Conservation (phyloP, 2,113 vertebrate genomes). For the Myocastor coypus region DNA sequence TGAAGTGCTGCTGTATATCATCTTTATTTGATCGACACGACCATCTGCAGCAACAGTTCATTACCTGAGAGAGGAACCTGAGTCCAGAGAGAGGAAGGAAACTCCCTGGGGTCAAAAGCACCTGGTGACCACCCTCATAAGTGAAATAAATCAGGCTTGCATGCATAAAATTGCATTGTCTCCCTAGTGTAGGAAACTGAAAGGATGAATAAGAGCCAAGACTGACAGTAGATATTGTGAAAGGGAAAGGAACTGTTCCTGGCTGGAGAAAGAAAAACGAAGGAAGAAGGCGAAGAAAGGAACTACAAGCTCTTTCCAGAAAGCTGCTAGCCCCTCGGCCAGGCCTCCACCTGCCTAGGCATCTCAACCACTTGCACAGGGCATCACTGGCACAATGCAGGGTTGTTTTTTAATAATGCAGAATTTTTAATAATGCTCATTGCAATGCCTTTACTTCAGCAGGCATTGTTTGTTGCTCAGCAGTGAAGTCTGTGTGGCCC, state of each 20-base stretch:
- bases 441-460: constrained; percentile 41
- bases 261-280: too few relatives aligned
- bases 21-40: neutral
- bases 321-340: neutral
- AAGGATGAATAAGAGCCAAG: too few relatives aligned
- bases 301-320: neutral
- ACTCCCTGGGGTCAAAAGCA: neutral
- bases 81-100: neutral
- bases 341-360: neutral
- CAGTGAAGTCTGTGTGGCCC: neutral
- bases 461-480: neutral
- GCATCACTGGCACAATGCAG: neutral
- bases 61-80: constrained; percentile 23
- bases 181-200: too few relatives aligned
- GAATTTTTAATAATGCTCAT: neutral
- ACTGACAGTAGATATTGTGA: too few relatives aligned
- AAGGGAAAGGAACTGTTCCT: too few relatives aligned
- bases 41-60: neutral
- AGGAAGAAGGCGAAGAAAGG: neutral
- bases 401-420: neutral
- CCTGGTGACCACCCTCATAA: too few relatives aligned
- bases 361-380: neutral
- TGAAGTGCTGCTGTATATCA: neutral
- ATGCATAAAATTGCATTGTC: too few relatives aligned
- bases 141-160: too few relatives aligned